Conservation (phyloP, 2,113 vertebrate species). For the Cheirogaleus medius region DNA sequence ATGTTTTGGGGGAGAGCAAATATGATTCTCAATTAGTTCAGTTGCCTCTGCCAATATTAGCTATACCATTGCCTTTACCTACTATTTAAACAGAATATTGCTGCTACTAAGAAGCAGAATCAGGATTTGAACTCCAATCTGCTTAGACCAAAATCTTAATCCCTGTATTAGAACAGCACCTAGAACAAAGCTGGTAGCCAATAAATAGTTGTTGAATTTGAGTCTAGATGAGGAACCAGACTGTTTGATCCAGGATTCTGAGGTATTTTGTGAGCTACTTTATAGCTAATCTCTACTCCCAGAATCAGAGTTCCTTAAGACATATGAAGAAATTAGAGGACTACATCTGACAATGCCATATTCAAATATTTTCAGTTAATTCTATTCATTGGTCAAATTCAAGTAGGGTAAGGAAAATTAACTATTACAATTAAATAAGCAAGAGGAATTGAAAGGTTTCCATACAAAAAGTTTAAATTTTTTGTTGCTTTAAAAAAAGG, state of each 20-base stretch:
- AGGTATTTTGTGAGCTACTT: background rate
- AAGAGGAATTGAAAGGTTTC: background rate
- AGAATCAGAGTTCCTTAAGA: background rate
- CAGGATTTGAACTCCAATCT: background rate
- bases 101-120: background rate
- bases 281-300: background rate
- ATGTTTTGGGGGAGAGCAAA: background rate
- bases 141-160: background rate
- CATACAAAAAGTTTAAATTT: background rate
- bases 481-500: background rate
- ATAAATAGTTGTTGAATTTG: background rate
- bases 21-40: background rate
- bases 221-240: background rate
- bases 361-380: background rate
- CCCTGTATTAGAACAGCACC: background rate
- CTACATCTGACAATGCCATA: background rate
- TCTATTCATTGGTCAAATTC: background rate
- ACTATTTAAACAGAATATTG: background rate
- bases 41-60: background rate
- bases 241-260: background rate
- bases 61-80: background rate
- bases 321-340: background rate
- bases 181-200: background rate
- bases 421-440: background rate
- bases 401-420: background rate